A percentile compares a stretch with the other conserved stretches of the same genome.
Evolutionary conservation across 2,888 invertebrate genomes (phyloP).

Genomic region (Cancer borealis): DNA sequence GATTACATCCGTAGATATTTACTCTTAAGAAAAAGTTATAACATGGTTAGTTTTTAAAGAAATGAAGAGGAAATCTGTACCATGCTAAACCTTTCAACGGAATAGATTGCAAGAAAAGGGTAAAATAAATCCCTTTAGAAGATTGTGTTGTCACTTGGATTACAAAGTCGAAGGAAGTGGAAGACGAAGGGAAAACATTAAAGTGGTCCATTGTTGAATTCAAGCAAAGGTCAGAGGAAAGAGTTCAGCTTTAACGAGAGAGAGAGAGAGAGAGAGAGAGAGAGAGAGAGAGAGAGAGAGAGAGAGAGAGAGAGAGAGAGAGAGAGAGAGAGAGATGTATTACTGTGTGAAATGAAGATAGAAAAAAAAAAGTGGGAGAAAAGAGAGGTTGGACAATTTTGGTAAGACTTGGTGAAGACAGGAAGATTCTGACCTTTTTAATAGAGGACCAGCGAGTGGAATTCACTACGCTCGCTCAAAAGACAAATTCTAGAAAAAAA

Average conservation of each 20-base stretch:
- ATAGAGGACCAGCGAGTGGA: neutral
- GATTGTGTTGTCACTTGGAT: neutral
- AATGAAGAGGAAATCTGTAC: neutral
- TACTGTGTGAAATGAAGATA: slow-evolving; percentile 20
- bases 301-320: slow-evolving; percentile 42
- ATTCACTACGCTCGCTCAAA: neutral
- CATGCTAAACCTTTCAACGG: neutral
- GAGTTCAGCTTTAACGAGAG: slow-evolving; percentile 34
- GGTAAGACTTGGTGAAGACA: neutral
- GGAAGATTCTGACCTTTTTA: neutral
- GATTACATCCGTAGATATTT: no score
- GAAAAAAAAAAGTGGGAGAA: neutral
- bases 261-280: slow-evolving; percentile 45
- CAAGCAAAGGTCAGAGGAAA: slow-evolving; percentile 41
- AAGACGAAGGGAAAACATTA: neutral
- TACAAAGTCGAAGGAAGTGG: neutral
- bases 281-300: slow-evolving; percentile 45
- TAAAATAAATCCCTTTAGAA: neutral
- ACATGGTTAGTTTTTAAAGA: neutral
- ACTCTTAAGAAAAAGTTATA: neutral
- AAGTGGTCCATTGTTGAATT: slow-evolving; percentile 26
- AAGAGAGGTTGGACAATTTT: neutral
- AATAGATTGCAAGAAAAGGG: neutral
- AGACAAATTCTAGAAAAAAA: neutral
- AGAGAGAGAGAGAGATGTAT: neutral